Evolutionary conservation across 2,797 vertebrate species (phyloP).

Genomic region (Rhodeus uyekii): DNA sequence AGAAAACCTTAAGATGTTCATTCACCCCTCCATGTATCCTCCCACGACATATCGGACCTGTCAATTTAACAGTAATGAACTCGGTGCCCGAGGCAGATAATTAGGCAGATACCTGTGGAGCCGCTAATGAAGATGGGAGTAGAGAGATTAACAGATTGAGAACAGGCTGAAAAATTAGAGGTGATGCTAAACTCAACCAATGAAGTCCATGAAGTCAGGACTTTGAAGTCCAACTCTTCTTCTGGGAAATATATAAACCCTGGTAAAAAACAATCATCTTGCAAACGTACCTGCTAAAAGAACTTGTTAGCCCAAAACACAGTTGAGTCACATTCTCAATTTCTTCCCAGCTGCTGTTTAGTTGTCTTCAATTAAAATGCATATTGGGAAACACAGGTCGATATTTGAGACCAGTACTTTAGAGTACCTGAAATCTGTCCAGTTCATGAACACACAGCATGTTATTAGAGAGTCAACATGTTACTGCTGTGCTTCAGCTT

Average conservation of each 20-base stretch:
- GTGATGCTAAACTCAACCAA: not conserved
- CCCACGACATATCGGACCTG: not conserved
- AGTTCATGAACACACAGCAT: constrained; percentile 33
- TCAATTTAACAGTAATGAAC: constrained; percentile 10
- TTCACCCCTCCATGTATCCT: constrained; percentile 45
- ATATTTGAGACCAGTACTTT: constrained; percentile 35
- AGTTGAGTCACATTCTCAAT: not conserved
- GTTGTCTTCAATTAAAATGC: constrained; percentile 39
- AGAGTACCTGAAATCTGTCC: constrained; percentile 40
- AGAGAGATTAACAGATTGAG: not conserved
- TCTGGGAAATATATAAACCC: not conserved
- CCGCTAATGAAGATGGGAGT: constrained; percentile 19
- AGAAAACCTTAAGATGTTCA: constrained; percentile 65
- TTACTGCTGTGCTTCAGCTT: not conserved
- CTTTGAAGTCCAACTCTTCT: not conserved
- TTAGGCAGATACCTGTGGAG: constrained; percentile 13
- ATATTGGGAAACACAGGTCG: constrained; percentile 44
- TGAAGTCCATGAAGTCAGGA: too few relatives aligned
- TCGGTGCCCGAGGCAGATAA: constrained; percentile 7
- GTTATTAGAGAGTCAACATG: constrained; percentile 33
- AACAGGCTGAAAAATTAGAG: constrained; percentile 9
- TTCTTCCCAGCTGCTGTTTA: constrained; percentile 42
- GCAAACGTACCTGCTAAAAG: not conserved
- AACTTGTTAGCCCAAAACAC: not conserved
- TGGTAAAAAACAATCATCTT: not conserved